phyloP scores from a whole-genome alignment of 2,113 vertebrate genomes.

The Zosterops borbonicus region DNA sequence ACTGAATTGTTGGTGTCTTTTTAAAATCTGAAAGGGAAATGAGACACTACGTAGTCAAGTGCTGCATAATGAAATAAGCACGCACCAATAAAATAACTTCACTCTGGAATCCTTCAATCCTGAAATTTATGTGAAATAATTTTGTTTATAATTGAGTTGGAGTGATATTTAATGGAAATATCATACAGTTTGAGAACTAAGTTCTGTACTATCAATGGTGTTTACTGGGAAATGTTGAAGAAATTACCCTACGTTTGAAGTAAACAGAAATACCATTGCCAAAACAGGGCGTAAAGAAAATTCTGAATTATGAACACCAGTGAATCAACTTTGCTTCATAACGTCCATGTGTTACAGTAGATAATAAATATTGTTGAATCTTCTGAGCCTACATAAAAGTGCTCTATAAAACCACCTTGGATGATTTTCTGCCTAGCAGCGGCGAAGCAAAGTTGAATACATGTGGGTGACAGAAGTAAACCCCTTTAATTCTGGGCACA shows the following conservation, averaged over 20 bases:
- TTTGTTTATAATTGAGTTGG: background rate
- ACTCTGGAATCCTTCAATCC: background rate
- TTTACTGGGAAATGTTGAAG: background rate
- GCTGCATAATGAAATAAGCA: background rate
- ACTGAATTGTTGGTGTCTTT: background rate
- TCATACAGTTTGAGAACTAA: background rate
- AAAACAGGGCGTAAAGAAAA: background rate
- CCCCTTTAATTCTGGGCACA: background rate
- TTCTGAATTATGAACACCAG: background rate
- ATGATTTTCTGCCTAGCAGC: background rate
- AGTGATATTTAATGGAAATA: background rate
- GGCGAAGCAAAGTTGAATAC: background rate
- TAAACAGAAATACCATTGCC: background rate
- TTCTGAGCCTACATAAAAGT: background rate
- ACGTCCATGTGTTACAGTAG: background rate
- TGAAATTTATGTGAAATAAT: background rate
- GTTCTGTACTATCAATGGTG: background rate
- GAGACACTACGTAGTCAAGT: background rate
- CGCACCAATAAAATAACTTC: background rate
- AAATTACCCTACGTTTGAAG: background rate
- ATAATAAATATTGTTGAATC: background rate
- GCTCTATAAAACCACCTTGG: background rate
- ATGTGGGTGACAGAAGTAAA: background rate
- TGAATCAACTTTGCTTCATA: background rate
- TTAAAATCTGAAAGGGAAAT: background rate